A percentile compares a stretch with the other conserved stretches of the same genome.
phyloP scores from a whole-genome alignment of 1,140 invertebrate species.

The Semibalanus balanoides region DNA sequence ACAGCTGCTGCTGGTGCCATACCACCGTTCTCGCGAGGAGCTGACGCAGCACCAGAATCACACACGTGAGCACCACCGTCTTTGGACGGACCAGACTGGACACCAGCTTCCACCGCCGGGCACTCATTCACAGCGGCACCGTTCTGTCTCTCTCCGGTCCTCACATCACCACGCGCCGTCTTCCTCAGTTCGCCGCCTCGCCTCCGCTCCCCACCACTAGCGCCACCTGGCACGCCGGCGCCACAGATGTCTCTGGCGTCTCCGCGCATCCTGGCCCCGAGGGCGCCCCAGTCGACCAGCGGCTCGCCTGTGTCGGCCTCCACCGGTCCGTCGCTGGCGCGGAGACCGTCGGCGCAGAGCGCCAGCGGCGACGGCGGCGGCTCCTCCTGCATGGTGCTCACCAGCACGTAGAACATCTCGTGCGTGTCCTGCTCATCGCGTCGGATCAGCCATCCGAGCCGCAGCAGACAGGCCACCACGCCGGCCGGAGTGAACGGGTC shows the following conservation, averaged over 20 bases:
- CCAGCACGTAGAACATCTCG: conserved; percentile 72
- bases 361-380: conserved; percentile 34
- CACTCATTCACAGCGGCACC: no score
- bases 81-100: no score
- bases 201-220: no score
- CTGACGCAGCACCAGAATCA: no score
- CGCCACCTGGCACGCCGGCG: conserved; percentile 15
- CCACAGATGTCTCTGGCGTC: conserved; percentile 19
- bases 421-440: conserved; percentile 85
- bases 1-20: no score
- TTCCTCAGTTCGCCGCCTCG: no score
- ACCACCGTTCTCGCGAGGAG: no score
- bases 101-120: no score
- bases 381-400: conserved; percentile 75
- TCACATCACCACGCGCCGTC: no score
- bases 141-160: no score
- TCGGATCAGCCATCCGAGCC: conserved; percentile 66
- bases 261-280: background rate
- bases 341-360: conserved; percentile 13
- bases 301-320: background rate
- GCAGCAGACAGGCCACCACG: conserved; percentile 41
- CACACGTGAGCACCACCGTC: no score
- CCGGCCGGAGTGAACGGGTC: conserved; percentile 5
- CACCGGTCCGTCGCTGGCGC: conserved; percentile 10
- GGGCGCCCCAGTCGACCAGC: conserved; percentile 11